A percentile compares a stretch with the other conserved stretches of the same genome.
phyloP scores from a whole-genome alignment of 2,797 vertebrate species.

The Knipowitschia caucasica region DNA sequence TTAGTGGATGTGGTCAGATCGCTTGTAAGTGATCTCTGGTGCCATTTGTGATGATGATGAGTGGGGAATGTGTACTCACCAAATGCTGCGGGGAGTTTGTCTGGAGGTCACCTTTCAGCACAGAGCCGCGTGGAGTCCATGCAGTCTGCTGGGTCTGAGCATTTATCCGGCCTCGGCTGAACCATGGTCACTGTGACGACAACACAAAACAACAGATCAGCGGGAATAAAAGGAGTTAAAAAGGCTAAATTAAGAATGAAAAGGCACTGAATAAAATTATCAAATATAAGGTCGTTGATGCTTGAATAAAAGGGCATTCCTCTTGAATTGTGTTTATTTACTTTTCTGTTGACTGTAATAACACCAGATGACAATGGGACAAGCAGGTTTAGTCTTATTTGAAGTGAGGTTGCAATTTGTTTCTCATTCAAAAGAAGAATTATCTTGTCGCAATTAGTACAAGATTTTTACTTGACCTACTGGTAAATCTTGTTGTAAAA shows the following conservation, averaged over 20 bases:
- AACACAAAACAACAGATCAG: slow-evolving; percentile 32
- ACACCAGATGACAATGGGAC: too few relatives aligned
- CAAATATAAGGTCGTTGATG: too few relatives aligned
- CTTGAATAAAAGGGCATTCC: too few relatives aligned
- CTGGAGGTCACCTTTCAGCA: slow-evolving; percentile 72
- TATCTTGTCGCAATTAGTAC: too few relatives aligned
- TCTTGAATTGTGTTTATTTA: too few relatives aligned
- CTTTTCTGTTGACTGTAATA: too few relatives aligned
- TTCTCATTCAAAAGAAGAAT: too few relatives aligned
- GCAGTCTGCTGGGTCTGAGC: slow-evolving; percentile 40
- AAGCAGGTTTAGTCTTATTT: too few relatives aligned
- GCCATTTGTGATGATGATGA: slow-evolving; percentile 26
- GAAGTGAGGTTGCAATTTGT: too few relatives aligned
- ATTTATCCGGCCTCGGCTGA: slow-evolving; percentile 41
- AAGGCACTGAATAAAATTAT: too few relatives aligned
- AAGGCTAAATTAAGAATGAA: slow-evolving; percentile 49
- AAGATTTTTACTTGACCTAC: too few relatives aligned
- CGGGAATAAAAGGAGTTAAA: slow-evolving; percentile 21
- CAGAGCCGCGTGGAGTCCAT: slow-evolving; percentile 57
- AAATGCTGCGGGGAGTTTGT: slow-evolving; percentile 59
- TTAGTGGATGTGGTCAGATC: neutral
- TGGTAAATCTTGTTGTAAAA: too few relatives aligned
- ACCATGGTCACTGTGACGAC: slow-evolving; percentile 56
- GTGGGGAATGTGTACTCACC: slow-evolving; percentile 55
- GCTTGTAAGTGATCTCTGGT: neutral